Conservation (phyloP, 2,888 invertebrate genomes). For the Eupithecia inturbata region DNA sequence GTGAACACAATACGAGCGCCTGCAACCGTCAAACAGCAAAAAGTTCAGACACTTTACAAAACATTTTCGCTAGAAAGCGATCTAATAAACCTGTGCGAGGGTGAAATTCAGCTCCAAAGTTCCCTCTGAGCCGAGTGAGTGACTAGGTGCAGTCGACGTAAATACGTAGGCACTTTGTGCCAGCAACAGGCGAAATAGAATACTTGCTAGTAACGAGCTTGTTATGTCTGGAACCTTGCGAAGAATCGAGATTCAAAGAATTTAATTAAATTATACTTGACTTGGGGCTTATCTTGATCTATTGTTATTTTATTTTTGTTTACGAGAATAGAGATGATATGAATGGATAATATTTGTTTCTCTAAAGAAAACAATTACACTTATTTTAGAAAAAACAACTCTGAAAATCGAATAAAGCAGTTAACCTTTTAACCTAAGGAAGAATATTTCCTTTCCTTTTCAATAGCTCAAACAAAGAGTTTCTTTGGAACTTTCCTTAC, state of each 20-base stretch:
- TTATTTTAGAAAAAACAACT: not conserved
- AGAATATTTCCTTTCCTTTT: not conserved
- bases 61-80: conserved; percentile 19
- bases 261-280: not conserved
- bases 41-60: conserved; percentile 13
- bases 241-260: not conserved
- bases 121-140: not conserved
- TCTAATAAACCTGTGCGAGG: conserved; percentile 9
- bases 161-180: conserved; percentile 14
- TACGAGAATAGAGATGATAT: no score
- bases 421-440: not conserved
- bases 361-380: not conserved
- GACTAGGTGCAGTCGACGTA: conserved; percentile 6
- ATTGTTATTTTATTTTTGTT: not conserved
- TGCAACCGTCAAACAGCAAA: conserved; percentile 8
- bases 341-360: no score
- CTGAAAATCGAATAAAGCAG: not conserved
- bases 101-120: conserved; percentile 2
- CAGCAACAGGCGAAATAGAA: conserved; percentile 27
- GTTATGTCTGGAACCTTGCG: not conserved
- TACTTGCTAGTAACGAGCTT: conserved; percentile 4
- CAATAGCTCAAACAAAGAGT: not conserved
- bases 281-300: not conserved
- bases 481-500: not conserved
- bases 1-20: conserved; percentile 3